These are phyloP conservation scores for Mizuhopecten yessoensis DNA, from an alignment of 1,140 invertebrate species.

Conservation along the genomic window DNA sequence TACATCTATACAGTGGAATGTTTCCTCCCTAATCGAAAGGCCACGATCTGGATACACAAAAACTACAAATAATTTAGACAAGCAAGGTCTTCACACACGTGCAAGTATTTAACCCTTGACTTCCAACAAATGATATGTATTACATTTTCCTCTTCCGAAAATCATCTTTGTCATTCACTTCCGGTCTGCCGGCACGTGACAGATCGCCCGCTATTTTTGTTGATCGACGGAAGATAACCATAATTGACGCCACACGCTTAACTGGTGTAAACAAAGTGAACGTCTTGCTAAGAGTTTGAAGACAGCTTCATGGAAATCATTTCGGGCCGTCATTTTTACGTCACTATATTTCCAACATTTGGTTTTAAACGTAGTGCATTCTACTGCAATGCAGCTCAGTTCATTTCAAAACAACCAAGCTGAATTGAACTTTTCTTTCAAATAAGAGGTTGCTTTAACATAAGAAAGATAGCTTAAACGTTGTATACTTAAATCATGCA, in stretches of 20 bases:
- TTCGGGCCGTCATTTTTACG: too few relatives aligned
- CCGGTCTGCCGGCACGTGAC: not conserved
- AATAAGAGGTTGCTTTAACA: too few relatives aligned
- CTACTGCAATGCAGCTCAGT: too few relatives aligned
- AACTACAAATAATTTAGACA: slow-evolving; percentile 11
- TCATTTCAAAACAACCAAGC: too few relatives aligned
- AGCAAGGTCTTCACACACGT: not conserved
- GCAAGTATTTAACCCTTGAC: slow-evolving; percentile 9
- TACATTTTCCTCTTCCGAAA: slow-evolving; percentile 5
- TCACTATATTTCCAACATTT: too few relatives aligned
- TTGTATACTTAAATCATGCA: too few relatives aligned
- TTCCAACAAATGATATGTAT: not conserved
- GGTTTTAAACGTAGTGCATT: too few relatives aligned
- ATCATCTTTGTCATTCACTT: not conserved
- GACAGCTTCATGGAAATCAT: too few relatives aligned
- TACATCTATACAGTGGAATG: too few relatives aligned
- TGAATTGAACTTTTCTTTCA: too few relatives aligned
- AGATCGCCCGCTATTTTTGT: not conserved
- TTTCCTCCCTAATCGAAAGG: too few relatives aligned
- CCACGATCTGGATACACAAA: slow-evolving; percentile 15
- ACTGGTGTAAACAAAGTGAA: not conserved
- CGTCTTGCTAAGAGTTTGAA: not conserved
- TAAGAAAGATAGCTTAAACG: too few relatives aligned
- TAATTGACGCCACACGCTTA: not conserved
- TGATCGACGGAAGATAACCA: not conserved